Evolutionary conservation across 2,888 invertebrate species (phyloP).

Genomic region (Drosophila kambysellisi): DNA sequence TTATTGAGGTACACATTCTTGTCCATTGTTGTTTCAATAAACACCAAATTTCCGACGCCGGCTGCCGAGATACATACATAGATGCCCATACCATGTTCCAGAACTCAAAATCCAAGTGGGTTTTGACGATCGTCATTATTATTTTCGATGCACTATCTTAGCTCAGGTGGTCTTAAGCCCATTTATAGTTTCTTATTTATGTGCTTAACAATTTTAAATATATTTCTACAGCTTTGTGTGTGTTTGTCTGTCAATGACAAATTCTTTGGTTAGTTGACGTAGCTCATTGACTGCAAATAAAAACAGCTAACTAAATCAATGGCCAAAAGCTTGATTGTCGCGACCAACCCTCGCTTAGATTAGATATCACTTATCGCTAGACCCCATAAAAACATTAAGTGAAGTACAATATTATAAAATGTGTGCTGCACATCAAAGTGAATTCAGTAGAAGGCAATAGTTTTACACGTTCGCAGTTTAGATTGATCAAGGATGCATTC

Average conservation of each 20-base stretch:
- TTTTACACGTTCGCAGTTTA: conserved; percentile 18
- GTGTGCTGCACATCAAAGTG: conserved; percentile 2
- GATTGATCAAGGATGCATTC: conserved; percentile 21
- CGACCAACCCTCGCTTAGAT: conserved; percentile 30
- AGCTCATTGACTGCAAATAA: conserved; percentile 19
- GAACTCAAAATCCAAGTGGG: too few species aligned
- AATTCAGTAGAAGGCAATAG: conserved; percentile 35
- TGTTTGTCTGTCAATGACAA: conserved; percentile 1
- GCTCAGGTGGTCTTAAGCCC: too few species aligned
- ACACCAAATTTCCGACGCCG: too few species aligned
- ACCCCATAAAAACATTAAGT: conserved; percentile 20
- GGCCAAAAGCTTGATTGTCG: conserved; percentile 26
- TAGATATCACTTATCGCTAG: conserved; percentile 46
- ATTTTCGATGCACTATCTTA: too few species aligned
- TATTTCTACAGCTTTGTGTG: too few species aligned
- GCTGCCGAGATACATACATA: too few species aligned
- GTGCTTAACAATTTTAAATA: too few species aligned
- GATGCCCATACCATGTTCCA: too few species aligned
- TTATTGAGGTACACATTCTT: too few species aligned
- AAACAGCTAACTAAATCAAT: conserved; percentile 4
- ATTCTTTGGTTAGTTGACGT: conserved; percentile 14
- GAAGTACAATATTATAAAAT: conserved; percentile 43
- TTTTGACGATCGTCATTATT: too few species aligned
- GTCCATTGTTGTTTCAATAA: too few species aligned
- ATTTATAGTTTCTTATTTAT: too few species aligned